phyloP scores from a whole-genome alignment of 30 jellyfish, hydroid and myxozoan genomes.

The Clytia hemisphaerica region DNA sequence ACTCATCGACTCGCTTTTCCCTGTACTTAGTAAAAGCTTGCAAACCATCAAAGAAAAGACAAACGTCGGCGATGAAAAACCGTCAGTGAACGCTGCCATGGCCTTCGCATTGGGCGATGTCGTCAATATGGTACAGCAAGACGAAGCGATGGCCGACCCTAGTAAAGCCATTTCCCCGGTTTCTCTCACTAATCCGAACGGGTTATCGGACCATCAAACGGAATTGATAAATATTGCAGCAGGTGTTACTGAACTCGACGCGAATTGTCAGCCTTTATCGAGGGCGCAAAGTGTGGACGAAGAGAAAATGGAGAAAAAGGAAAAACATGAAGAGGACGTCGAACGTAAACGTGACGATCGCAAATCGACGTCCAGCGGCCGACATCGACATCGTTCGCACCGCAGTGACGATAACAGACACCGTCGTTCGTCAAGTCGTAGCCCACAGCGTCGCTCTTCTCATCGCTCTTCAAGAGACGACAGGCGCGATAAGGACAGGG shows the following conservation, averaged over 20 bases:
- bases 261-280: conserved; percentile 20
- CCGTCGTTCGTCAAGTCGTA: conserved; percentile 33
- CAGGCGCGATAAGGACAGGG: conserved; percentile 18
- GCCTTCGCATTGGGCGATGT: conserved; percentile 30
- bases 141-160: not conserved
- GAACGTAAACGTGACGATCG: conserved; percentile 20
- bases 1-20: conserved; percentile 28
- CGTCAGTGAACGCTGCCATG: conserved; percentile 38
- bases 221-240: conserved; percentile 37
- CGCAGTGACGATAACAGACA: not conserved
- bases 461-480: conserved; percentile 30
- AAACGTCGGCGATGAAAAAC: conserved; percentile 21
- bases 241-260: conserved; percentile 28
- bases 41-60: conserved; percentile 36
- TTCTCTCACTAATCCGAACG: conserved; percentile 28
- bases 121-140: conserved; percentile 3
- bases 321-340: conserved; percentile 1
- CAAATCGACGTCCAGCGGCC: conserved; percentile 24
- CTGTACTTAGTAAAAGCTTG: conserved; percentile 37
- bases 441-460: conserved; percentile 31
- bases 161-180: conserved; percentile 9
- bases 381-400: not conserved
- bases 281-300: no score
- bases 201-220: conserved; percentile 32
- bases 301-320: conserved; percentile 19